Percentiles rank a stretch among this genome's conserved stretches.
phyloP scores from a whole-genome alignment of 1,140 invertebrate genomes.

The Drosophila orosa region DNA sequence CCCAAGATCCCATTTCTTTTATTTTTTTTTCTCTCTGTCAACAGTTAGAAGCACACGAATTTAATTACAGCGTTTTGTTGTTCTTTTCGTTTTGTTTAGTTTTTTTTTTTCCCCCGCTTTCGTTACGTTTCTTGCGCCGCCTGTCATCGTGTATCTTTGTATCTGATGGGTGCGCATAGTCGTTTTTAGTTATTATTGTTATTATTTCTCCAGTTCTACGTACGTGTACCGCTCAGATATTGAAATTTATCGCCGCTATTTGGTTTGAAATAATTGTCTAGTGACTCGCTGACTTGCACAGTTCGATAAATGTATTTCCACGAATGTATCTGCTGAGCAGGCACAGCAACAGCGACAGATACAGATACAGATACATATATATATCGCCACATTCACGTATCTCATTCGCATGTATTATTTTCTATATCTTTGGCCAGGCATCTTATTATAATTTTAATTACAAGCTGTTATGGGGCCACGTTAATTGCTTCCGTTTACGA shows the following conservation, averaged over 20 bases:
- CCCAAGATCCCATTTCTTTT: neutral
- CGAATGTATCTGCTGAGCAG: conserved; percentile 48
- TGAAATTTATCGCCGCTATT: conserved; percentile 80
- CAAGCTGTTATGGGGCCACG: conserved; percentile 73
- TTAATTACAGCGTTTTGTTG: conserved; percentile 71
- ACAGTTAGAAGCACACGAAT: conserved; percentile 60
- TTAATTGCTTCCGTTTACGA: conserved; percentile 81
- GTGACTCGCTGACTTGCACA: conserved; percentile 53
- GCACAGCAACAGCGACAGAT: conserved; percentile 20
- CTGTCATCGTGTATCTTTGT: conserved; percentile 67
- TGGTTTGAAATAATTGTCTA: conserved; percentile 75
- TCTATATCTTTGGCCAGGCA: conserved; percentile 71
- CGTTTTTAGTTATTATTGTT: conserved; percentile 79
- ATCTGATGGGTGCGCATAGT: conserved; percentile 71
- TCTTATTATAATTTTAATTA: conserved; percentile 83
- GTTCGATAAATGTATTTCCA: conserved; percentile 70
- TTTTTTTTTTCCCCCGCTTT: conserved; percentile 23
- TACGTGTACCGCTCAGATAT: conserved; percentile 68
- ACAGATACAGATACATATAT: conserved; percentile 14
- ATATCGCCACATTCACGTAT: conserved; percentile 45
- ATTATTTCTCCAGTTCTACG: conserved; percentile 78
- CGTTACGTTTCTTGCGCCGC: conserved; percentile 36
- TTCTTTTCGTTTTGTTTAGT: conserved; percentile 42
- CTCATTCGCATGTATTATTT: conserved; percentile 67
- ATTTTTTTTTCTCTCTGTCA: conserved; percentile 11